These are phyloP conservation scores for Eurystomus glaucurus DNA, from an alignment of 2,797 vertebrate genomes.

Conservation along the genomic window DNA sequence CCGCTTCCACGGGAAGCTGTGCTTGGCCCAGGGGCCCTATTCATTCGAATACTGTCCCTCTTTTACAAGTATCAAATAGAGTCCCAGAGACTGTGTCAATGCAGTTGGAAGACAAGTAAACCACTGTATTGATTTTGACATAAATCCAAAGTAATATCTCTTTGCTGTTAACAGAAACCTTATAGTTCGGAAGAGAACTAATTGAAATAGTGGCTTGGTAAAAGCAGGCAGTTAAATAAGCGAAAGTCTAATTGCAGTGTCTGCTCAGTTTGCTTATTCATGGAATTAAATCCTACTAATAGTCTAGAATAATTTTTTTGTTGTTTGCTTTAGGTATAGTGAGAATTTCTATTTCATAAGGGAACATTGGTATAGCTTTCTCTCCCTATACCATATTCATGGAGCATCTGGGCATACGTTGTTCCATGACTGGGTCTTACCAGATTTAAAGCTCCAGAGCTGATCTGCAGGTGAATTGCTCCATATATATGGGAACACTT, in stretches of 20 bases:
- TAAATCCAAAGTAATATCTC: constrained; percentile 67
- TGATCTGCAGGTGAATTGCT: background rate
- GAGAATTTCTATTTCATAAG: background rate
- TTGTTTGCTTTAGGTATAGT: background rate
- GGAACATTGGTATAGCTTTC: background rate
- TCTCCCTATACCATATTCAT: background rate
- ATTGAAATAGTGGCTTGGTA: constrained; percentile 28
- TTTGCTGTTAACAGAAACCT: constrained; percentile 43
- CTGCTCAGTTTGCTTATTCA: background rate
- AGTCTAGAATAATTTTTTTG: background rate
- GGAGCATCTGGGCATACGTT: background rate
- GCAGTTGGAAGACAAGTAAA: constrained; percentile 68
- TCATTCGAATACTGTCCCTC: constrained; percentile 70
- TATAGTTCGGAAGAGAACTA: constrained; percentile 21
- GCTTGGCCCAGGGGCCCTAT: constrained; percentile 66
- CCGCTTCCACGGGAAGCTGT: constrained; percentile 62
- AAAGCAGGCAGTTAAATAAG: constrained; percentile 10
- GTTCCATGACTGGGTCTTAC: background rate
- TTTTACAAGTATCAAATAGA: constrained; percentile 60
- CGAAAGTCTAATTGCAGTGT: background rate
- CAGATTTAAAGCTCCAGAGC: background rate
- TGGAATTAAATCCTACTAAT: background rate
- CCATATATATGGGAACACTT: background rate
- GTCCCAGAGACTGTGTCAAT: constrained; percentile 48
- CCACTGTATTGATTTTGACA: constrained; percentile 77